A percentile compares a stretch with the other conserved stretches of the same genome.
These are phyloP conservation scores for Ametastegia equiseti DNA, from an alignment of 2,888 invertebrate genomes.

Conservation along the genomic window DNA sequence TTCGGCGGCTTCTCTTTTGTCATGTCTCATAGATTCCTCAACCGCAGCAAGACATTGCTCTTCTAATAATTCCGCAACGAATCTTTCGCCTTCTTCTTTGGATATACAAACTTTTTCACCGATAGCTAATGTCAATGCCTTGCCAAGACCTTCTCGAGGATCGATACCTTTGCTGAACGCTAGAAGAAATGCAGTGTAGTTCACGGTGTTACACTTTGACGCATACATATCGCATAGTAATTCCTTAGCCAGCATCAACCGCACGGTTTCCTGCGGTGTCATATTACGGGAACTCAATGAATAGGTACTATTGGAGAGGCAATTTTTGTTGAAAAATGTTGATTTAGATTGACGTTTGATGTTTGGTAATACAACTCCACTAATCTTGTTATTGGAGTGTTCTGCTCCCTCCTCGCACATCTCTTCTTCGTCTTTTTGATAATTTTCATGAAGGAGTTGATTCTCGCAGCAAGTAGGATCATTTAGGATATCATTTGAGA, in stretches of 20 bases:
- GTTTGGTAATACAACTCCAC: neutral
- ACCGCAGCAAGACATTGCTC: constrained; percentile 42
- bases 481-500: constrained; percentile 65
- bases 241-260: constrained; percentile 77
- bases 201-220: constrained; percentile 76
- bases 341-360: neutral
- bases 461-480: constrained; percentile 36
- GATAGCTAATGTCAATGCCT: constrained; percentile 79
- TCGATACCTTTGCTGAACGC: constrained; percentile 81
- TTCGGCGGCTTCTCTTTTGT: constrained; percentile 48
- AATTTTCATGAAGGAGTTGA: constrained; percentile 38
- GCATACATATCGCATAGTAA: constrained; percentile 80
- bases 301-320: neutral
- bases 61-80: constrained; percentile 75
- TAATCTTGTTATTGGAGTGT: neutral
- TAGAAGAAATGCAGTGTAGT: constrained; percentile 81
- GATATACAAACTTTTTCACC: constrained; percentile 79
- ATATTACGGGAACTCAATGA: neutral
- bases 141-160: constrained; percentile 79
- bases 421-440: constrained; percentile 41
- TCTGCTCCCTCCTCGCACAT: constrained; percentile 23
- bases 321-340: neutral
- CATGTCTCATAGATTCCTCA: constrained; percentile 20
- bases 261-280: constrained; percentile 63
- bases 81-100: constrained; percentile 76